A percentile compares a stretch with the other conserved stretches of the same genome.
These are phyloP conservation scores for Colletes collaris DNA, from an alignment of 2,888 invertebrate genomes.

Conservation along the genomic window DNA sequence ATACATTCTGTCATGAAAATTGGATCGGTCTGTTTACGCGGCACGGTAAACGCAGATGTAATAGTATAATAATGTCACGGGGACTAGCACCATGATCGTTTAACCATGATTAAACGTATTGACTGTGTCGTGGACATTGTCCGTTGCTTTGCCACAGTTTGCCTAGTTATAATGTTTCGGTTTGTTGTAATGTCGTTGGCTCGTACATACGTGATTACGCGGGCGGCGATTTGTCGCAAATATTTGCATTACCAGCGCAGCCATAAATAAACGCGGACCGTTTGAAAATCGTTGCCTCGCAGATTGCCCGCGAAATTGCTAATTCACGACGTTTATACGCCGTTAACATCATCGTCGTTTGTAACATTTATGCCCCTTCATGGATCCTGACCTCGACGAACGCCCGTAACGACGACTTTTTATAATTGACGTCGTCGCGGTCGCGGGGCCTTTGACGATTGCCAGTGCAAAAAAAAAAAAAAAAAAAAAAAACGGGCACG, in stretches of 20 bases:
- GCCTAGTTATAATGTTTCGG: conserved; percentile 39
- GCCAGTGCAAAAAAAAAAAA: background rate
- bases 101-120: conserved; percentile 52
- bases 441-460: background rate
- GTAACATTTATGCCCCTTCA: background rate
- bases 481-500: background rate
- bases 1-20: conserved; percentile 3
- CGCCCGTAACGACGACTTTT: background rate
- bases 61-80: conserved; percentile 29
- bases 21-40: background rate
- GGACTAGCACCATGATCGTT: conserved; percentile 53
- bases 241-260: conserved; percentile 44
- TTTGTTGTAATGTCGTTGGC: conserved; percentile 48
- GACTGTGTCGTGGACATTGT: conserved; percentile 28
- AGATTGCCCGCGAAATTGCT: background rate
- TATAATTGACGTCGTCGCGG: conserved; percentile 24
- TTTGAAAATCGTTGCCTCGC: conserved; percentile 27
- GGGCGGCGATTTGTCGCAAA: conserved; percentile 55
- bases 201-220: conserved; percentile 39
- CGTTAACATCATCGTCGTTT: background rate
- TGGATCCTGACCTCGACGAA: too few species aligned
- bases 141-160: conserved; percentile 40
- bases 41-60: background rate
- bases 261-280: conserved; percentile 46
- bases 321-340: background rate